Evolutionary conservation across 2,797 vertebrate genomes (phyloP).

Genomic region (Aplochiton taeniatus): DNA sequence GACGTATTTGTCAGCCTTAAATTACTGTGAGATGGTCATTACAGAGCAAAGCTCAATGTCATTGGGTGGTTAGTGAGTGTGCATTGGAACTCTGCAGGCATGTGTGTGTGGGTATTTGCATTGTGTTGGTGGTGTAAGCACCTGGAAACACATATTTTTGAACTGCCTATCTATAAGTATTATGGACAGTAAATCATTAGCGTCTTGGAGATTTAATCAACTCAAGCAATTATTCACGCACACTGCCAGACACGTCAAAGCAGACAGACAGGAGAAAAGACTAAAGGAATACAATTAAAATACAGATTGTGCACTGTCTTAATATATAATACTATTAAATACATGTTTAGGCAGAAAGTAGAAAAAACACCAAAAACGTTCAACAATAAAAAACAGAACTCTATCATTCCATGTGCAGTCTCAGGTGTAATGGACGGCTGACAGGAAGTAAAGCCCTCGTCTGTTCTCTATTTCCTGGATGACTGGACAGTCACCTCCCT

Average conservation of each 20-base stretch:
- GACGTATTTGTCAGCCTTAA: constrained; percentile 68
- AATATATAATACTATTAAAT: background rate
- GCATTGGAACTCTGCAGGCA: background rate
- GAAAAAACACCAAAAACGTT: constrained; percentile 12
- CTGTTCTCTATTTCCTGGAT: constrained; percentile 73
- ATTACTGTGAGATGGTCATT: constrained; percentile 72
- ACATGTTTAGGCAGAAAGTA: constrained; percentile 41
- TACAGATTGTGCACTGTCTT: too few species aligned
- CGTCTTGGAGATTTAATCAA: constrained; percentile 57
- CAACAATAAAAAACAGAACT: constrained; percentile 66
- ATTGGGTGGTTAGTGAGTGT: constrained; percentile 19
- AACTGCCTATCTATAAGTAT: constrained; percentile 61
- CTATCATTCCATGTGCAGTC: constrained; percentile 55
- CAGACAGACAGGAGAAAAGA: background rate
- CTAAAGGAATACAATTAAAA: too few species aligned
- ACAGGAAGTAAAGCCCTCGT: constrained; percentile 59
- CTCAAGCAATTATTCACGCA: constrained; percentile 37
- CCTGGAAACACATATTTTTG: constrained; percentile 46
- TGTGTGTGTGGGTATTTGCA: background rate
- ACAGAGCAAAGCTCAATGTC: constrained; percentile 56
- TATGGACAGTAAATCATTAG: constrained; percentile 56
- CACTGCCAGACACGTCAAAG: background rate
- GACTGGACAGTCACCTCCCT: constrained; percentile 60
- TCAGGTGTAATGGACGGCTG: constrained; percentile 59
- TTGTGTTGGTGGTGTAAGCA: constrained; percentile 22